Evolutionary conservation across 2,888 invertebrate species (phyloP).

Genomic region (Hirtodrosophila histrioides): DNA sequence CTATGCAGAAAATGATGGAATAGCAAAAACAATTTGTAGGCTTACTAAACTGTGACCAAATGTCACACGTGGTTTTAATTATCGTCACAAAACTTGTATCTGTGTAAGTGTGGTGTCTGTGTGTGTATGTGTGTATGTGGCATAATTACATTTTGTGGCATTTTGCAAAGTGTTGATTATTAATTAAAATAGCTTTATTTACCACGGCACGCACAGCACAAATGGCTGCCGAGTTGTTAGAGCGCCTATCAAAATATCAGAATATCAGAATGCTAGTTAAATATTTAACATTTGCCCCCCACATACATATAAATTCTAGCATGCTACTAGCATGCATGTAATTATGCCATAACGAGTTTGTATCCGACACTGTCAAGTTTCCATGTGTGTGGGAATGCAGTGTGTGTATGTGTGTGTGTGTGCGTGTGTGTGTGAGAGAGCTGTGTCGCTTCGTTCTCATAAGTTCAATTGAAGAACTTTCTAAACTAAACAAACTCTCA

Average conservation of each 20-base stretch:
- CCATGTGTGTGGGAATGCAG: conserved; percentile 4
- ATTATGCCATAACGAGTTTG: conserved; percentile 63
- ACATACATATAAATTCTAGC: too few species aligned
- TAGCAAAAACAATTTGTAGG: conserved; percentile 16
- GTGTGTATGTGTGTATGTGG: conserved; percentile 25
- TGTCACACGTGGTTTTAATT: conserved; percentile 77
- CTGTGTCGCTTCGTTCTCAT: too few species aligned
- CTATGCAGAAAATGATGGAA: conserved; percentile 3
- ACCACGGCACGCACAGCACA: conserved; percentile 32
- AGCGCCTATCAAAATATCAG: conserved; percentile 26
- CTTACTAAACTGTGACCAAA: conserved; percentile 65
- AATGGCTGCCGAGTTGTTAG: conserved; percentile 20
- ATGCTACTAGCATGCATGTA: conserved; percentile 32
- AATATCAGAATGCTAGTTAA: conserved; percentile 55
- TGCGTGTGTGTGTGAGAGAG: conserved; percentile 4
- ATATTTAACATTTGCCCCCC: conserved; percentile 66
- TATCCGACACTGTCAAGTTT: neutral
- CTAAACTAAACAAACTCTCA: too few species aligned
- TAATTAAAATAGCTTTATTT: conserved; percentile 78
- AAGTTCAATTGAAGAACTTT: too few species aligned
- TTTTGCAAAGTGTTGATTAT: conserved; percentile 77
- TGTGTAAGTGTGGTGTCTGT: conserved; percentile 6
- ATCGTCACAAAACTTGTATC: conserved; percentile 50
- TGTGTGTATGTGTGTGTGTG: conserved; percentile 11
- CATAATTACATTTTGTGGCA: conserved; percentile 75